Evolutionary conservation across 2,113 vertebrate genomes (phyloP), one percentile per base, ranked within the genome.

Genomic region (Alexandromys fortis): DNA sequence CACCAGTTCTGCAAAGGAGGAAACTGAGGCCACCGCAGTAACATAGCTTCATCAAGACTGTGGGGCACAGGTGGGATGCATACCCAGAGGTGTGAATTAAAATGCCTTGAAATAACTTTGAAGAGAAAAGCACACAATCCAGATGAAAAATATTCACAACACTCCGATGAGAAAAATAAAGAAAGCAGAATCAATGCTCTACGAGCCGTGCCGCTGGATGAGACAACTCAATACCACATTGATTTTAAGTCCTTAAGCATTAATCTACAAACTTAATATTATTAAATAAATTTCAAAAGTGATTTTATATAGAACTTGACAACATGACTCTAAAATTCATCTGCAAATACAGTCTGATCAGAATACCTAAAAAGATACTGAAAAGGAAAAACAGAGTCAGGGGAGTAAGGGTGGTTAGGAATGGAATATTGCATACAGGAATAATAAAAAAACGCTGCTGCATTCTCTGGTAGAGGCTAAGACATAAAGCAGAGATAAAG

Each of bases 221-320:
- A 75, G 77, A 94, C 91, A 91, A 93, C 45, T 87, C 92, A 77
- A 94, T 86, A 92, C 55, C 5, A 1, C 26, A 92, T 91, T 13
- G n/a, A 96, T 92, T 86, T 94, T 96, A 94, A 96, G 67, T 83
- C 77, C 73, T 92, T 72, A 81, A 89, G 91, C 47, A 92, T 89
- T 95, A 76, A 94, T 91, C 91, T 92, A 76, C 83, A 95, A 86
- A 91, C 67, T 73, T 93, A 94, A 89, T 65, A 83, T 70, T 93
- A 97, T 70, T 95, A 94, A 94, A 79, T 91, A 92, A 91, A 95
- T 95, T 91, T 88, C 68, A 35, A 91, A 52, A 77, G 63, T 91
- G 63, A 89, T 79, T 96, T 92, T 42, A 78, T 92, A 83, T 86
- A 33, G 22, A 96, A 96, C n/a, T 75, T 89, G 73, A 92, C 85